Evolutionary conservation across 2,888 invertebrate genomes (phyloP), one percentile per base, ranked within the genome.

Genomic region (Ormyrus nitidulus): DNA sequence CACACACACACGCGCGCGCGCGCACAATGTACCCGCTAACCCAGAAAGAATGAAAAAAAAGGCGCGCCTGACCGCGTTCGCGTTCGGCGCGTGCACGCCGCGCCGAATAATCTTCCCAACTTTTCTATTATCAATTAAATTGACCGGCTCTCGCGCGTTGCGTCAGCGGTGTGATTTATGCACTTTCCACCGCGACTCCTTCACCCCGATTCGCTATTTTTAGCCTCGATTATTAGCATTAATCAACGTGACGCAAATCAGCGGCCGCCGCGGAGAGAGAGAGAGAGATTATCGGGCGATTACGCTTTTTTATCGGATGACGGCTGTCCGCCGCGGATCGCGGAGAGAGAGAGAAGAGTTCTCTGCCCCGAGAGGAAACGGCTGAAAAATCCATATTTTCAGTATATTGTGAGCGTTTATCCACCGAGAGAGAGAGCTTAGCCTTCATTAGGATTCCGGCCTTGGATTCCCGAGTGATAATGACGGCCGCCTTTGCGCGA

Each of bases 391-490:
- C 34, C 34, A 34, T 34, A 34, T 34, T 34, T 34, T 34, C 34
- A 34, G 4, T 34, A 0, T 4, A 34, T 19, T 19, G 3, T 0
- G 3, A 34, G 34, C 34, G 34, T 34, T 34, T 34, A 34, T 34
- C 34, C 34, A 4, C 34, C 34, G 34, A 34, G 34, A 34, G 34
- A 34, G 3, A 34, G 34, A 34, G 34, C 4, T 34, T 34, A 48
- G 11, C 49, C 71, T 59, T 71, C 59, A 51, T 71, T 61, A 9
- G 61, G n/a, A 56, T 56, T 61, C 61, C n/a, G 8, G 19, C 61
- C 53, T 77, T 70, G 69, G 53, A 51, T 54, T 62, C 19, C n/a
- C 10, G n/a, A 64, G 64, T 49, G 77, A 69, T 48, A 49, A 48
- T 56, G 49, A 64, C 13, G 51, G 70, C 64, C 49, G 13, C 34